phyloP scores from a whole-genome alignment of 2,113 vertebrate genomes.

The Eurystomus gularis region DNA sequence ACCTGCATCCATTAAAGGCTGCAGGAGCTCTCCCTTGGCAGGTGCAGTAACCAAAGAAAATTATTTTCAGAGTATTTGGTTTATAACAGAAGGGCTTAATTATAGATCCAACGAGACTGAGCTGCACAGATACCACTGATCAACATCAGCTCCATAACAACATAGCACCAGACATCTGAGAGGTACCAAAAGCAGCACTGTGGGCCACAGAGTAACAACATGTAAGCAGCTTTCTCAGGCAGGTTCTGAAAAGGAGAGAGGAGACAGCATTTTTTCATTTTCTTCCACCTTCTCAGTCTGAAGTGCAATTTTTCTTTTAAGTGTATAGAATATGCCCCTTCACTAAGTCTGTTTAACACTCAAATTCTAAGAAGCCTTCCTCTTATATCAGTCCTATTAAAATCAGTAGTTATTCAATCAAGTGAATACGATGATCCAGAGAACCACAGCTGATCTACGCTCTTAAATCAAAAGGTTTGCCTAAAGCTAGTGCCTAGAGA shows the following conservation, averaged over 20 bases:
- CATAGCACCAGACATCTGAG: not conserved
- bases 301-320: not conserved
- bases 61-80: not conserved
- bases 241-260: not conserved
- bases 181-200: not conserved
- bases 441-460: not conserved
- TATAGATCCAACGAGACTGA: conserved; percentile 11
- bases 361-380: not conserved
- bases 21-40: not conserved
- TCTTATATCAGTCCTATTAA: not conserved
- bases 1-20: conserved; percentile 16
- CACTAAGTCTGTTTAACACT: not conserved
- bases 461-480: not conserved
- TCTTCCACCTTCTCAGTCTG: not conserved
- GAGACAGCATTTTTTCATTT: not conserved
- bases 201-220: not conserved
- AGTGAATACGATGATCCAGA: not conserved
- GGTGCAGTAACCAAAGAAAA: conserved; percentile 11
- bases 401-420: not conserved
- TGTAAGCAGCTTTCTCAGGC: not conserved
- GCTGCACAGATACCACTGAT: not conserved
- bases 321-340: not conserved
- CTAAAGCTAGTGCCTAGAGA: not conserved
- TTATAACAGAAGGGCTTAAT: conserved; percentile 44
- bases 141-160: not conserved